Evolutionary conservation across 2,888 invertebrate genomes (phyloP).

Genomic region (Smittia sp.): DNA sequence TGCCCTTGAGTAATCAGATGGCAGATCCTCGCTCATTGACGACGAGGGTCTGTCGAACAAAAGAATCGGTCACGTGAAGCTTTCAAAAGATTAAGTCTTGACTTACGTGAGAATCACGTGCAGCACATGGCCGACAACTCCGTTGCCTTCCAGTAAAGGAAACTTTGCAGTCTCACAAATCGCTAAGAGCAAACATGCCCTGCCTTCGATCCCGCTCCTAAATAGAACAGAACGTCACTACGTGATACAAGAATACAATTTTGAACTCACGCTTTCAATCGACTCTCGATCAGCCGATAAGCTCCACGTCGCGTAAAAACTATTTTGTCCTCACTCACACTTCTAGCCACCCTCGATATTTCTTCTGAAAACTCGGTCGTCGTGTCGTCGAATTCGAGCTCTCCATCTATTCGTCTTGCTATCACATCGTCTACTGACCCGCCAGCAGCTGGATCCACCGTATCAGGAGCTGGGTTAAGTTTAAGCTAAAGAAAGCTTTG

Average conservation of each 20-base stretch:
- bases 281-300: constrained; percentile 16
- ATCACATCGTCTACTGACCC: not conserved
- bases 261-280: constrained; percentile 25
- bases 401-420: constrained; percentile 18
- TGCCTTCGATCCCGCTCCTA: constrained; percentile 20
- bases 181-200: constrained; percentile 24
- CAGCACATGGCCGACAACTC: constrained; percentile 16
- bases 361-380: not conserved
- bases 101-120: constrained; percentile 36
- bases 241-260: not conserved
- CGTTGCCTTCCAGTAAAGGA: constrained; percentile 16
- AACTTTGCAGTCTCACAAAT: constrained; percentile 27
- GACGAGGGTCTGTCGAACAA: constrained; percentile 33
- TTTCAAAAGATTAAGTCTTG: not conserved
- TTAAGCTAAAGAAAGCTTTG: no score
- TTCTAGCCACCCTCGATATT: not conserved
- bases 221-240: not conserved
- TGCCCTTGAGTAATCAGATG: constrained; percentile 28
- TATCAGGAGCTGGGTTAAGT: no score
- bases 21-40: constrained; percentile 13
- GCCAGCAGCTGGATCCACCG: constrained; percentile 14
- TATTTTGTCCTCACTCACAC: not conserved
- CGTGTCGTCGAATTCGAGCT: not conserved
- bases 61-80: not conserved
- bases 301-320: constrained; percentile 10